A percentile compares a stretch with the other conserved stretches of the same genome.
Evolutionary conservation across 2,113 vertebrate species (phyloP).

Genomic region (Seriola rivoliana): DNA sequence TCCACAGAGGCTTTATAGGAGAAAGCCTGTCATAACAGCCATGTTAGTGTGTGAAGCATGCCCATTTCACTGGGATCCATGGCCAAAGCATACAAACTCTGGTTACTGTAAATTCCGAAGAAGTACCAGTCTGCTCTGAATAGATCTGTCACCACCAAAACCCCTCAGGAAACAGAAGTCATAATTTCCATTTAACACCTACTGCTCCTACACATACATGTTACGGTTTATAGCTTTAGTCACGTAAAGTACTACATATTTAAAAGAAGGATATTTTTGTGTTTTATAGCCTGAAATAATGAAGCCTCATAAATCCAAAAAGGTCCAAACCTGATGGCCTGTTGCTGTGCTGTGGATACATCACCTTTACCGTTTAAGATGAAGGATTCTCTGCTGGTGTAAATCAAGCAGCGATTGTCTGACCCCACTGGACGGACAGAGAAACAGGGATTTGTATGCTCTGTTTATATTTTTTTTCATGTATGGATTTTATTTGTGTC

Average conservation of each 20-base stretch:
- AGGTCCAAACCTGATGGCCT: slow-evolving; percentile 21
- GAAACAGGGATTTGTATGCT: slow-evolving; percentile 14
- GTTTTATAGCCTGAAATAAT: slow-evolving; percentile 17
- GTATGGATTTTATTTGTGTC: slow-evolving; percentile 23
- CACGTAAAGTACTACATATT: background rate
- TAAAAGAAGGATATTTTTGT: slow-evolving; percentile 19
- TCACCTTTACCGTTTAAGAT: slow-evolving; percentile 22
- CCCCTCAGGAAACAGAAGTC: slow-evolving; percentile 46
- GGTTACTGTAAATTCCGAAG: slow-evolving; percentile 61
- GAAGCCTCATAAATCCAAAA: slow-evolving; percentile 19
- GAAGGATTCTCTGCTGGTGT: slow-evolving; percentile 37
- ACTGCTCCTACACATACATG: slow-evolving; percentile 41
- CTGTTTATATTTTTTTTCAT: background rate
- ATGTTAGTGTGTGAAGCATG: slow-evolving; percentile 51
- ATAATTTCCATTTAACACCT: slow-evolving; percentile 65
- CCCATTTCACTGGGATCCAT: slow-evolving; percentile 47
- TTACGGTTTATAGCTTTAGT: slow-evolving; percentile 13
- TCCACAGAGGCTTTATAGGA: slow-evolving; percentile 61
- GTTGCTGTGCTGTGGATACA: background rate
- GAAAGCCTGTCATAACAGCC: slow-evolving; percentile 67
- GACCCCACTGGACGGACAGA: slow-evolving; percentile 1
- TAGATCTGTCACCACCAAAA: slow-evolving; percentile 54
- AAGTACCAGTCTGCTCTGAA: slow-evolving; percentile 54
- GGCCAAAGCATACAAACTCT: slow-evolving; percentile 70
- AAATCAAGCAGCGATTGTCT: slow-evolving; percentile 60